Evolutionary conservation across 2,797 vertebrate species (phyloP).

Genomic region (Cuculus canorus): DNA sequence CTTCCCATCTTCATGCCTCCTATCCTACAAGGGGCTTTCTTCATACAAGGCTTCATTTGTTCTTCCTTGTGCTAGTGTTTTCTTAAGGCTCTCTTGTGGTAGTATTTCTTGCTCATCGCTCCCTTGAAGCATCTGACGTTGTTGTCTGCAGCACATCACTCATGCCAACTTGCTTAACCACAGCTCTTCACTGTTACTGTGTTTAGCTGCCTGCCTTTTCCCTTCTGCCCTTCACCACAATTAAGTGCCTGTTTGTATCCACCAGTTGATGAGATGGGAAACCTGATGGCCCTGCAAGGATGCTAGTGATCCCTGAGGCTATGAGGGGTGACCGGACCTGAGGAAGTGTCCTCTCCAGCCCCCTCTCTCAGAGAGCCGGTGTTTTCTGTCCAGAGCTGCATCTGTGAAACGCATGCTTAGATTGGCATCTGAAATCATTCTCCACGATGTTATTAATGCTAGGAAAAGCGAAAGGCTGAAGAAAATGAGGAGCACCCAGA

Average conservation of each 20-base stretch:
- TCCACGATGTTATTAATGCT: not conserved
- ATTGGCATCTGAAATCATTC: conserved; percentile 17
- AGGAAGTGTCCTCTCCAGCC: not conserved
- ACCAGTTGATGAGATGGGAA: fast-evolving
- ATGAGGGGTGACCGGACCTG: fast-evolving
- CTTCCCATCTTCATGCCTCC: not conserved
- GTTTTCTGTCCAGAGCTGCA: not conserved
- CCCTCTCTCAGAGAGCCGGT: not conserved
- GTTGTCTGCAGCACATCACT: not conserved
- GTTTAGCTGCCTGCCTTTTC: not conserved
- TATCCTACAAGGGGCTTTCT: not conserved
- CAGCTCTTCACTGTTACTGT: not conserved
- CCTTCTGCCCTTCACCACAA: not conserved
- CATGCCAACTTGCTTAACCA: not conserved
- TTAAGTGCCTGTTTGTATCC: not conserved
- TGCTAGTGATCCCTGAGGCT: not conserved
- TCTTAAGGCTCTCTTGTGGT: not conserved
- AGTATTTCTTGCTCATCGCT: not conserved
- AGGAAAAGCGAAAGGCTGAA: not conserved
- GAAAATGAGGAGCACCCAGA: conserved; percentile 6
- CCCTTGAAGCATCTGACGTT: not conserved
- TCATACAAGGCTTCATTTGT: not conserved
- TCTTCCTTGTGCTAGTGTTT: not conserved
- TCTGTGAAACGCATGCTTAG: not conserved
- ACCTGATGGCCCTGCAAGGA: not conserved